Evolutionary conservation across 2,113 vertebrate genomes (phyloP).

Genomic region (Crotalus helleri): DNA sequence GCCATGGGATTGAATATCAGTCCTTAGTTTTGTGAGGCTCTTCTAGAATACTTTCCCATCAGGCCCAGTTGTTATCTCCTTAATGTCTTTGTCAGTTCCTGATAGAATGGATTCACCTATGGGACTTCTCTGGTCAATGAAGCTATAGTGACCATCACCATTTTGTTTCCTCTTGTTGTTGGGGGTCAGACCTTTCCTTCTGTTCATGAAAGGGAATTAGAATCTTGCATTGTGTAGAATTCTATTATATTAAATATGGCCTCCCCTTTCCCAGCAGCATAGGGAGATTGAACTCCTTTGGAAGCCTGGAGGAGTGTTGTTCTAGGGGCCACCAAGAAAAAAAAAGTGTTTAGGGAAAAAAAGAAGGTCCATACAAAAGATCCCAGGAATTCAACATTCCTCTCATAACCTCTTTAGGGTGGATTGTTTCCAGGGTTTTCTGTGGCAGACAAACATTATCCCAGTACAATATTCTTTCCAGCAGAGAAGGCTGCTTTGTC

Average conservation of each 20-base stretch:
- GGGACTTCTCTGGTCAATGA: conserved; percentile 15
- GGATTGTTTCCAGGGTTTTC: conserved; percentile 30
- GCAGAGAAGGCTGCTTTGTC: conserved; percentile 1
- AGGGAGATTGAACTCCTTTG: conserved; percentile 14
- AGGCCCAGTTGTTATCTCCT: conserved; percentile 10
- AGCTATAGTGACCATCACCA: conserved; percentile 9
- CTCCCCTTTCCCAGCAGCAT: conserved; percentile 24
- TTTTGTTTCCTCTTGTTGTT: conserved; percentile 25
- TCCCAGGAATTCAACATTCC: conserved; percentile 22
- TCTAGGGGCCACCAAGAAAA: conserved; percentile 1
- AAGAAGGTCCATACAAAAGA: conserved; percentile 19
- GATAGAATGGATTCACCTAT: conserved; percentile 13
- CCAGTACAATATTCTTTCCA: conserved; percentile 23
- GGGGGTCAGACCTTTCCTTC: conserved; percentile 18
- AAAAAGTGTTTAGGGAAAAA: neutral
- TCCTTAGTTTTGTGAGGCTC: neutral
- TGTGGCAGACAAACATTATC: neutral
- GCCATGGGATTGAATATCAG: neutral
- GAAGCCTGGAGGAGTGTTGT: conserved; percentile 5
- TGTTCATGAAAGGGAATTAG: conserved; percentile 17
- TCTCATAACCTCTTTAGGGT: conserved; percentile 24
- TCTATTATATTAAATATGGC: conserved; percentile 30
- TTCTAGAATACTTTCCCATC: conserved; percentile 7
- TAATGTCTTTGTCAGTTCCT: conserved; percentile 2
- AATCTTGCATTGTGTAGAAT: conserved; percentile 18